These are phyloP conservation scores for Tolmerus cingulatus DNA, from an alignment of 2,888 invertebrate species.

Conservation along the genomic window DNA sequence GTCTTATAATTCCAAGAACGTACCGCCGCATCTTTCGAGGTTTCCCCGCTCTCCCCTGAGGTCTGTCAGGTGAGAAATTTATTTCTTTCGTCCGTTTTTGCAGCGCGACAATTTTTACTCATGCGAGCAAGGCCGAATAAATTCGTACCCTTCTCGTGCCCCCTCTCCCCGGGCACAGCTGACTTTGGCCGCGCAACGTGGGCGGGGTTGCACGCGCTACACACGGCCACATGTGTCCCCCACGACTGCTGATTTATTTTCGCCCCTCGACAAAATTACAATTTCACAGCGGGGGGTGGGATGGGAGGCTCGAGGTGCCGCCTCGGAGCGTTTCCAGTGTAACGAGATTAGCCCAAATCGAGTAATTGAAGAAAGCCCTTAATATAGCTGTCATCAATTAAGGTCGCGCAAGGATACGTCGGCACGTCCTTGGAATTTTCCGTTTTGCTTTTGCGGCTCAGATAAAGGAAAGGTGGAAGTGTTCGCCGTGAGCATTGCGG, in stretches of 20 bases:
- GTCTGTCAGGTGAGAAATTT: not conserved
- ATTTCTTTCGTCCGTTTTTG: not conserved
- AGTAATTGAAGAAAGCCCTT: constrained; percentile 11
- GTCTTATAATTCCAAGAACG: not conserved
- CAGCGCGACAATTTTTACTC: not conserved
- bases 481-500: not conserved
- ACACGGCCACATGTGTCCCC: not conserved
- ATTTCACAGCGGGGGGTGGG: not conserved
- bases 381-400: constrained; percentile 29
- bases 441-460: not conserved
- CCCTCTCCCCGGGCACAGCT: not conserved
- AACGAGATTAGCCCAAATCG: constrained; percentile 14
- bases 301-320: not conserved
- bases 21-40: not conserved
- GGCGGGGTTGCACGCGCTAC: not conserved
- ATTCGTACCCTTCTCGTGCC: not conserved
- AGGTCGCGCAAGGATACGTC: constrained; percentile 19
- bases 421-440: not conserved
- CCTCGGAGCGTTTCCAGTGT: not conserved
- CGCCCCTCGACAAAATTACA: not conserved
- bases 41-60: not conserved
- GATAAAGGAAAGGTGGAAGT: not conserved
- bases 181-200: not conserved
- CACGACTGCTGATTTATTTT: not conserved
- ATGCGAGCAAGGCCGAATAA: not conserved